Evolutionary conservation across 2,888 invertebrate species (phyloP).

Genomic region (Dasysyrphus tricinctus): DNA sequence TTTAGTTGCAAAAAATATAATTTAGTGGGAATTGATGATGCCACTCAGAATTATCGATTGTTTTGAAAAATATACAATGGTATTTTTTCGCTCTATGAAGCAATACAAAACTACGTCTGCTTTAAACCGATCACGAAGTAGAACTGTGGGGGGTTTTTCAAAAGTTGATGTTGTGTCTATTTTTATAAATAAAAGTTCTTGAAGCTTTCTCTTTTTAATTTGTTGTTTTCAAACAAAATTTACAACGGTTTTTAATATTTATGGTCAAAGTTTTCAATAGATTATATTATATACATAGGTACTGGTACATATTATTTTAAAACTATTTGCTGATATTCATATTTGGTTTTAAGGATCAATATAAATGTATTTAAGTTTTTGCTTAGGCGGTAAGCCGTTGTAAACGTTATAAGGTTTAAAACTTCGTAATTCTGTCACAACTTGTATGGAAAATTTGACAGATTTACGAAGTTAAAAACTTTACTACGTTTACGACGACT

Average conservation of each 20-base stretch:
- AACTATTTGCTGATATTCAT: not conserved
- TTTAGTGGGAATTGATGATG: conserved; percentile 4
- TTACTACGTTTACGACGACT: too few relatives aligned
- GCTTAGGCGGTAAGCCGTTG: too few relatives aligned
- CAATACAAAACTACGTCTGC: conserved; percentile 36
- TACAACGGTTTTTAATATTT: not conserved
- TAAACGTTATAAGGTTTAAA: too few relatives aligned
- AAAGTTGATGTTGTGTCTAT: conserved; percentile 28
- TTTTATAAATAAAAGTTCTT: conserved; percentile 41
- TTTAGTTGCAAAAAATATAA: conserved; percentile 19
- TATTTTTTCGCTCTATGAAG: conserved; percentile 22
- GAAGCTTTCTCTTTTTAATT: not conserved
- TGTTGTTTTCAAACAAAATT: not conserved
- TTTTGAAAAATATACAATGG: conserved; percentile 4
- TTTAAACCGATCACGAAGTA: conserved; percentile 35
- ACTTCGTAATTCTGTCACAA: too few relatives aligned
- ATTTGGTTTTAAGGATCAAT: too few relatives aligned
- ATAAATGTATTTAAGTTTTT: too few relatives aligned
- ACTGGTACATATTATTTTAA: not conserved
- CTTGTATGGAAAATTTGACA: too few relatives aligned
- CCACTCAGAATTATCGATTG: conserved; percentile 12
- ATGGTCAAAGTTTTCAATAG: not conserved
- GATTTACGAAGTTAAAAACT: too few relatives aligned
- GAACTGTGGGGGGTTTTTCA: conserved; percentile 55
- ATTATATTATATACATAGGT: too few relatives aligned